A percentile compares a stretch with the other conserved stretches of the same genome.
phyloP scores from a whole-genome alignment of 2,797 vertebrate genomes.

The Melanotaenia trifasciata region DNA sequence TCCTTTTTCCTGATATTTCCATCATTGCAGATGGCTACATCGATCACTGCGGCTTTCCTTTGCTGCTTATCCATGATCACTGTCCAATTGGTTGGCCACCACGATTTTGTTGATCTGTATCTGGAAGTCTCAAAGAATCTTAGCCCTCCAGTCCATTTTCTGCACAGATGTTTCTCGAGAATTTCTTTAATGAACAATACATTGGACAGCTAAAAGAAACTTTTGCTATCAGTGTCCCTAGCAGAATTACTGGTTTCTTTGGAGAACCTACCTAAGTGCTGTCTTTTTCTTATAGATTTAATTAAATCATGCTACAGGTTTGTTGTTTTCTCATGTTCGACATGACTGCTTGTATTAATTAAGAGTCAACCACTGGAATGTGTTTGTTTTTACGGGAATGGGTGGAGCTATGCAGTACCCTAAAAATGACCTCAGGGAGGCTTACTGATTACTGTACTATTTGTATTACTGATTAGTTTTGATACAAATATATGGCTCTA shows the following conservation, averaged over 20 bases:
- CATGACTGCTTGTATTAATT: too few relatives aligned
- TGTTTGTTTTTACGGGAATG: slow-evolving; percentile 79
- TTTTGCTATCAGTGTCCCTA: slow-evolving; percentile 86
- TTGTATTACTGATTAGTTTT: slow-evolving; percentile 94
- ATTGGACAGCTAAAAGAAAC: slow-evolving; percentile 91
- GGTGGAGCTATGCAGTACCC: slow-evolving; percentile 93
- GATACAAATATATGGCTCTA: slow-evolving; percentile 16
- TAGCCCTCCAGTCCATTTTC: too few relatives aligned
- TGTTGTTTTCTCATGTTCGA: too few relatives aligned
- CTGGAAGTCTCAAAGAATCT: too few relatives aligned
- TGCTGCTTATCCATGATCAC: too few relatives aligned
- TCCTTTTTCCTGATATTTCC: too few relatives aligned
- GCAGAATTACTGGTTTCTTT: slow-evolving; percentile 90
- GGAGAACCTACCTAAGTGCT: slow-evolving; percentile 93
- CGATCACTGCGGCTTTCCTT: too few relatives aligned
- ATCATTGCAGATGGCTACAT: slow-evolving; percentile 82
- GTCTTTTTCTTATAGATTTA: neutral
- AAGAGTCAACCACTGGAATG: too few relatives aligned
- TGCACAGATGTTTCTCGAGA: neutral
- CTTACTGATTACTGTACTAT: slow-evolving; percentile 85
- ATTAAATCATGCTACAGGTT: too few relatives aligned
- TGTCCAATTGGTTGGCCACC: too few relatives aligned
- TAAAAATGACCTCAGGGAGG: slow-evolving; percentile 90
- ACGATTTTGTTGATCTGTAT: too few relatives aligned
- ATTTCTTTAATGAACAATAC: slow-evolving; percentile 82